phyloP scores from a whole-genome alignment of 2,888 invertebrate genomes.

The Euclidia mi region DNA sequence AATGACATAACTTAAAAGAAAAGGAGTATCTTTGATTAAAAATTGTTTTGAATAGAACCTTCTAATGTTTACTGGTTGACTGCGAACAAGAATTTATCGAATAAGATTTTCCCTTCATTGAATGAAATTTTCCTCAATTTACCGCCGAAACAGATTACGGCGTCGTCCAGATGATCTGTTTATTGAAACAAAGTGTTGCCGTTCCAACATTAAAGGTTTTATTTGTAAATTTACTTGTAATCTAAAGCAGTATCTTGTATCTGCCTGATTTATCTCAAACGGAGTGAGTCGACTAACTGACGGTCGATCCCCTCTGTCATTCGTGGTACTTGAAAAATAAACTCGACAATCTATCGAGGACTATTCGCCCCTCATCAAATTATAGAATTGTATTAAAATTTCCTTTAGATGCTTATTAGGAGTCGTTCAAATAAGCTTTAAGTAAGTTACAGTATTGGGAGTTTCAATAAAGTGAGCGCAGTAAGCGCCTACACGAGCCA shows the following conservation, averaged over 20 bases:
- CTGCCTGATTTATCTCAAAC: slow-evolving; percentile 68
- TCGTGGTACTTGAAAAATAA: slow-evolving; percentile 68
- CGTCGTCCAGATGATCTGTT: slow-evolving; percentile 57
- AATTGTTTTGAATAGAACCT: slow-evolving; percentile 13
- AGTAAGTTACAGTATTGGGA: slow-evolving; percentile 19
- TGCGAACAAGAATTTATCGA: slow-evolving; percentile 49
- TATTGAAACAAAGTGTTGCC: slow-evolving; percentile 61
- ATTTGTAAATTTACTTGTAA: slow-evolving; percentile 60
- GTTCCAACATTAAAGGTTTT: slow-evolving; percentile 52
- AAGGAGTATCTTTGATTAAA: slow-evolving; percentile 9
- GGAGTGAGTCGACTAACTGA: slow-evolving; percentile 60
- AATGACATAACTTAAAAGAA: too few relatives aligned
- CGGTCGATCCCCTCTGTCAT: slow-evolving; percentile 59
- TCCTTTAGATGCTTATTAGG: slow-evolving; percentile 52
- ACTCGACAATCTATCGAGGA: slow-evolving; percentile 68
- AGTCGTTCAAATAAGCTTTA: slow-evolving; percentile 29
- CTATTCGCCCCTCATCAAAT: slow-evolving; percentile 65
- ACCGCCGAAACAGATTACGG: slow-evolving; percentile 53
- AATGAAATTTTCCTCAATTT: slow-evolving; percentile 51
- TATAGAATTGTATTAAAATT: slow-evolving; percentile 69
- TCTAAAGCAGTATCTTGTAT: slow-evolving; percentile 57
- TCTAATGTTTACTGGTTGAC: slow-evolving; percentile 37
- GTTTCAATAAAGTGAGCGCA: not conserved
- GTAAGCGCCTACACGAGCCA: not conserved
- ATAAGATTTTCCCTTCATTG: slow-evolving; percentile 46